Base-by-base conservation (phyloP, 2,113 vertebrate species). In the Paramisgurnus dabryanus region DNA sequence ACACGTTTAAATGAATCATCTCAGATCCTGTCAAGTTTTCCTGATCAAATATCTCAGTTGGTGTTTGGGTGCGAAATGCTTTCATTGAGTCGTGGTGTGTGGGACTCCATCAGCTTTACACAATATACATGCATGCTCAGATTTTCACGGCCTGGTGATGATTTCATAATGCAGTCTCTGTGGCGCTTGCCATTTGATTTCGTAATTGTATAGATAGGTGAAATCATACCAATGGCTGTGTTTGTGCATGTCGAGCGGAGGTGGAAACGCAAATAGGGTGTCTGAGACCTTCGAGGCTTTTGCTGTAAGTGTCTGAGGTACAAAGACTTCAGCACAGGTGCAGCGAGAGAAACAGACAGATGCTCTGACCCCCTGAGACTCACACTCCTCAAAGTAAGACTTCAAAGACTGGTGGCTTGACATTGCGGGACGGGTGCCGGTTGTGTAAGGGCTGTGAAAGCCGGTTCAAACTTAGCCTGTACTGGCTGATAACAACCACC, bases 311-410 rank as follows among this genome's bases (percentile, higher is more conserved):
- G 76, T 81, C 60, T 79, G 49, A 67, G 79, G 79, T 82, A 79
- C 66, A 85, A 81, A 80, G 79, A 76, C 76, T 85, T 47, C 45
- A 70, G 58, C 83, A 47, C 90, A 91, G 89, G 90, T 92, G 92
- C 85, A 86, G 82, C 86, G 85, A 82, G 81, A 86, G 61, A 55
- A 27, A 58, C 7, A 74, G 82, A 79, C 92, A 92, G 91, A 91
- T 92, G 91, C 85, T 89, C 66, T 79, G 84, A 89, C 87, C 90
- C 88, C 90, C 81, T 82, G 85, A 85, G 88, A 88, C 77, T 81
- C 76, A 34, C n/a, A 53, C 43, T 67, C 76, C 86, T 87, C 86
- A 71, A 70, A 76, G 84, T 87, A 84, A 87, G 87, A 91, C 89
- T 90, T 93, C 91, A 93, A 92, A 92, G 91, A 53, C 49, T 47